These are phyloP conservation scores for Tragelaphus buxtoni DNA, from an alignment of 2,113 vertebrate genomes.

Conservation along the genomic window DNA sequence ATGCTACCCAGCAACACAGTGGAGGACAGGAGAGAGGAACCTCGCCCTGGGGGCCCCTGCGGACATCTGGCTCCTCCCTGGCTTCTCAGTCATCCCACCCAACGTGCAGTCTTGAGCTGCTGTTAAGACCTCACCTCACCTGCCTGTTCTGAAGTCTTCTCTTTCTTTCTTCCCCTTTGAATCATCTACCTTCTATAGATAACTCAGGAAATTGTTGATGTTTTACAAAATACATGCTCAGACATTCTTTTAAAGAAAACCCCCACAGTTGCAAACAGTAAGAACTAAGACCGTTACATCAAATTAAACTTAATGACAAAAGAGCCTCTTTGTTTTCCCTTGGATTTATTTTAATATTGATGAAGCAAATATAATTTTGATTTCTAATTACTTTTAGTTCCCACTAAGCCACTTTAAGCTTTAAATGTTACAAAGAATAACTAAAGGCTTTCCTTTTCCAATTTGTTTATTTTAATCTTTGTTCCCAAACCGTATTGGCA, in stretches of 20 bases:
- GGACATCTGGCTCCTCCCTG: too few relatives aligned
- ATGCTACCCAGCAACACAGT: not conserved
- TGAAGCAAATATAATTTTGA: constrained; percentile 32
- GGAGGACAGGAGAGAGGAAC: not conserved
- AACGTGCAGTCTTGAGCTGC: not conserved
- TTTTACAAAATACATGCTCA: not conserved
- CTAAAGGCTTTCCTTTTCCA: constrained; percentile 27
- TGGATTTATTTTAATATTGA: constrained; percentile 42
- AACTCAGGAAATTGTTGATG: not conserved
- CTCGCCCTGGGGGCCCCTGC: not conserved
- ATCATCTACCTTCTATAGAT: not conserved
- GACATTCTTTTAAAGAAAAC: not conserved
- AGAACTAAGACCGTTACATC: not conserved
- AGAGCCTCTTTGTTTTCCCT: constrained; percentile 31
- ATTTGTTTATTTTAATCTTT: not conserved
- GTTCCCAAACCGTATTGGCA: not conserved
- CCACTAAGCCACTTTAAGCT: not conserved
- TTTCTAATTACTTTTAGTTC: constrained; percentile 64
- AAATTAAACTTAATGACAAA: constrained; percentile 61
- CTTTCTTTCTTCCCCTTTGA: not conserved
- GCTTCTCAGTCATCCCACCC: not conserved
- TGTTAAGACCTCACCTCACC: not conserved
- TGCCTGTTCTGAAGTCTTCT: not conserved
- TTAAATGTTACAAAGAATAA: constrained; percentile 54
- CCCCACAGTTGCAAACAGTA: constrained; percentile 6